Evolutionary conservation across 2,888 invertebrate species (phyloP), one percentile per base, ranked within the genome.

Genomic region (Clusia tigrina): DNA sequence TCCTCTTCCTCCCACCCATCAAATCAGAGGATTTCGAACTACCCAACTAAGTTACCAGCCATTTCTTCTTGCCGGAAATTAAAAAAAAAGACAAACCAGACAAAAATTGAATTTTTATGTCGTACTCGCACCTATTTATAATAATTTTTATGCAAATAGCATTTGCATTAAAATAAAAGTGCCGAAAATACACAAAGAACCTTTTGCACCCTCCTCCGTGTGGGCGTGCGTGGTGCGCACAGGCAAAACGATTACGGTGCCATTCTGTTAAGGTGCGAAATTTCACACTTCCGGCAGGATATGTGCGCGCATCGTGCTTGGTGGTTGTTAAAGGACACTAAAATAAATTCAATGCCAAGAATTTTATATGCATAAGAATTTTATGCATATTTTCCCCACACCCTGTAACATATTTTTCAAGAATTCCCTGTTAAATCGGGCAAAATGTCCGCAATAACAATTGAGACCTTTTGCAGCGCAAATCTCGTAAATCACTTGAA

Each of bases 101-200:
- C 56, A 63, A 65, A 69, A 69, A 68, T 69, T 69, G 69, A 69
- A 69, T 69, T 69, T 69, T 65, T 69, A 67, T 69, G 69, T 69
- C 62, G 61, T 60, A 67, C 66, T n/a, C n/a, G n/a, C n/a, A n/a
- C n/a, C n/a, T n/a, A n/a, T n/a, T 66, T 67, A 68, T 64, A 66
- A 66, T 65, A 69, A 69, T 69, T 66, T 66, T 68, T 68, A 68
- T 68, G 68, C 66, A 68, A 68, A 68, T n/a, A n/a, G 65, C 66
- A 64, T 62, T 68, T 68, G 63, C 66, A 64, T 59, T 46, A 64
- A 51, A 64, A 58, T 48, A 59, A 22, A 23, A 55, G 15, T 38
- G n/a, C 3, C 17, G 15, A 23, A 25, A 46, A 23, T 42, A 42
- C 42, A 18, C 32, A 53, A 51, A 26, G 9, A 6, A 42, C 10